Evolutionary conservation across 2,888 invertebrate species (phyloP).

Genomic region (Lasioglossum villosulum): DNA sequence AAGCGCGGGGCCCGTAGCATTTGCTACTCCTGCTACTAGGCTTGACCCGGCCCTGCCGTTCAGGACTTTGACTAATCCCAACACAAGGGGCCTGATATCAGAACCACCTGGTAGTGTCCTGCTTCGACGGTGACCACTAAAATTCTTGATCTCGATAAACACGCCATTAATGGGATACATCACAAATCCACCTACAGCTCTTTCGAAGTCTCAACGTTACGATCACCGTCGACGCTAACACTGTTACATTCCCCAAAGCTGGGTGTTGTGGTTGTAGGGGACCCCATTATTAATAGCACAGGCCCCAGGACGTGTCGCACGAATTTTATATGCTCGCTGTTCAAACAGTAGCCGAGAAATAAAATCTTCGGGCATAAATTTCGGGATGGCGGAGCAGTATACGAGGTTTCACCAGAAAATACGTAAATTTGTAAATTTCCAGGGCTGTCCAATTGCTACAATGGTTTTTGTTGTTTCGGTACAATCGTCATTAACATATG

Average conservation of each 20-base stretch:
- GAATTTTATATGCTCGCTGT: not conserved
- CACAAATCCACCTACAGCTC: not conserved
- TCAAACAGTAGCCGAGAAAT: conserved; percentile 25
- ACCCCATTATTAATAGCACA: conserved; percentile 17
- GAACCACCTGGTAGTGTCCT: no score
- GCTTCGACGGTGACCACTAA: not conserved
- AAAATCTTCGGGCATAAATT: conserved; percentile 31
- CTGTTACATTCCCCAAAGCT: conserved; percentile 6
- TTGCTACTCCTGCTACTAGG: no score
- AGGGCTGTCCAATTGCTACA: no score
- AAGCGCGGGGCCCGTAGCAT: no score
- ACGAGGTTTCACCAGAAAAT: not conserved
- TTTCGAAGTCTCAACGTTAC: not conserved
- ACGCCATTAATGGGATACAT: not conserved
- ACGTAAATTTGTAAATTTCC: no score
- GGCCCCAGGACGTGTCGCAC: not conserved
- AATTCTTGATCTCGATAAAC: not conserved
- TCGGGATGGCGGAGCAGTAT: not conserved
- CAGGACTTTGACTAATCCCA: no score
- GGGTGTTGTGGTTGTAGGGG: not conserved
- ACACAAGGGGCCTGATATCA: no score
- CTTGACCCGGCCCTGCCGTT: no score
- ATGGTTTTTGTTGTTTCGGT: no score
- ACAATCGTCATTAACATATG: no score
- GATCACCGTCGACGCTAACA: not conserved